These are phyloP conservation scores for Synergus laeviventris DNA, from an alignment of 2,888 invertebrate genomes.

Conservation along the genomic window DNA sequence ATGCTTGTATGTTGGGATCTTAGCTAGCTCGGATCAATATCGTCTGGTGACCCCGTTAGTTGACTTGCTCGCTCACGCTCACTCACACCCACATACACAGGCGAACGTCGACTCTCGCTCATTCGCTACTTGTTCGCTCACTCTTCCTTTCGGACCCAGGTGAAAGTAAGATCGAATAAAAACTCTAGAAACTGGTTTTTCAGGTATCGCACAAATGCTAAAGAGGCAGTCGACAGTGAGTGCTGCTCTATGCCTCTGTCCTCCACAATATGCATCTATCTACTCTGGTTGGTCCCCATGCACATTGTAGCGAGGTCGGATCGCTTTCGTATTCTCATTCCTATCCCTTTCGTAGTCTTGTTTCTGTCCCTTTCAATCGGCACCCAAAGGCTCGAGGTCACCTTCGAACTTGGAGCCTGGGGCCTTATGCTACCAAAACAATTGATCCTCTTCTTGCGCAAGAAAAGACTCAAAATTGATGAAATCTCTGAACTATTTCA, in stretches of 20 bases:
- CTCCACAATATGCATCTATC: constrained; percentile 49
- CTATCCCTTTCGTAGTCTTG: constrained; percentile 29
- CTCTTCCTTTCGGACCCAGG: constrained; percentile 70
- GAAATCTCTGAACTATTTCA: not conserved
- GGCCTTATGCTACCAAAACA: not conserved
- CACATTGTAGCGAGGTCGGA: constrained; percentile 27
- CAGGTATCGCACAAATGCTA: constrained; percentile 68
- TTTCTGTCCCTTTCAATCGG: constrained; percentile 35
- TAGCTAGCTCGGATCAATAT: constrained; percentile 60
- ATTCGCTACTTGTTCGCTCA: constrained; percentile 57
- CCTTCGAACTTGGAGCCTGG: not conserved
- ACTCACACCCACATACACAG: constrained; percentile 46
- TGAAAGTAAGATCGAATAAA: constrained; percentile 70
- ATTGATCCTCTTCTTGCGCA: not conserved
- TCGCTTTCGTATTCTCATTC: constrained; percentile 35
- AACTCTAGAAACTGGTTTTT: constrained; percentile 71
- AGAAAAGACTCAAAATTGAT: not conserved
- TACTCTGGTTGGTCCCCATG: constrained; percentile 47
- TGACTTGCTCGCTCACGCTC: constrained; percentile 49
- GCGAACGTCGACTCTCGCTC: constrained; percentile 47
- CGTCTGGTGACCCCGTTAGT: constrained; percentile 63
- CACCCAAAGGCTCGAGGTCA: not conserved
- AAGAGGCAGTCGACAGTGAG: constrained; percentile 58
- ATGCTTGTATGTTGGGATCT: constrained; percentile 43
- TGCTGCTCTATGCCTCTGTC: constrained; percentile 52